phyloP scores from a whole-genome alignment of 1,140 invertebrate species.

The Apis dorsata region DNA sequence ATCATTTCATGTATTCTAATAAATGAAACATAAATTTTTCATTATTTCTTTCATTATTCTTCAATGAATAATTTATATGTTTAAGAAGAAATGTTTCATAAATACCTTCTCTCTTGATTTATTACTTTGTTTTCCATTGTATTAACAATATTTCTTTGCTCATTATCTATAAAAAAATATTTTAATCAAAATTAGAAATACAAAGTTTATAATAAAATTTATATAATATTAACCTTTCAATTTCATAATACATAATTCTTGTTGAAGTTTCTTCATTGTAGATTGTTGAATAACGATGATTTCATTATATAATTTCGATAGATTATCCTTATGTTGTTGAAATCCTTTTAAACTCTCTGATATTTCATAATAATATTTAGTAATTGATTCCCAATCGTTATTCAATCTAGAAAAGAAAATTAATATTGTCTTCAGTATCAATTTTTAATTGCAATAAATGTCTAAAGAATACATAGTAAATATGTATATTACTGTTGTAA shows the following conservation, averaged over 20 bases:
- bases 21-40: background rate
- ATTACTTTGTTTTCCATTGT: slow-evolving; percentile 22
- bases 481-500: slow-evolving; percentile 32
- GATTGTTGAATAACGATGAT: slow-evolving; percentile 35
- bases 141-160: slow-evolving; percentile 9
- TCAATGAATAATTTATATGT: background rate
- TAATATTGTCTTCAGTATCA: background rate
- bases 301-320: slow-evolving; percentile 39
- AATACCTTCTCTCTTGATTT: slow-evolving; percentile 50
- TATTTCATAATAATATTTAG: slow-evolving; percentile 53
- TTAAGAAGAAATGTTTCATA: background rate
- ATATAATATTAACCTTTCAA: slow-evolving; percentile 17
- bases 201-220: background rate
- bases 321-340: slow-evolving; percentile 44
- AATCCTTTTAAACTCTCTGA: slow-evolving; percentile 47
- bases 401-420: slow-evolving; percentile 32
- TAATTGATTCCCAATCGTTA: slow-evolving; percentile 53
- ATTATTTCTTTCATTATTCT: background rate
- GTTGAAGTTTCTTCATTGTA: slow-evolving; percentile 26
- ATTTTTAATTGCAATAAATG: background rate
- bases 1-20: slow-evolving; percentile 49
- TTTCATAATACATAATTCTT: slow-evolving; percentile 12
- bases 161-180: slow-evolving; percentile 31
- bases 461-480: background rate
- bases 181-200: background rate